Evolutionary conservation across 2,888 invertebrate genomes (phyloP).

Genomic region (Prenolepis imparis): DNA sequence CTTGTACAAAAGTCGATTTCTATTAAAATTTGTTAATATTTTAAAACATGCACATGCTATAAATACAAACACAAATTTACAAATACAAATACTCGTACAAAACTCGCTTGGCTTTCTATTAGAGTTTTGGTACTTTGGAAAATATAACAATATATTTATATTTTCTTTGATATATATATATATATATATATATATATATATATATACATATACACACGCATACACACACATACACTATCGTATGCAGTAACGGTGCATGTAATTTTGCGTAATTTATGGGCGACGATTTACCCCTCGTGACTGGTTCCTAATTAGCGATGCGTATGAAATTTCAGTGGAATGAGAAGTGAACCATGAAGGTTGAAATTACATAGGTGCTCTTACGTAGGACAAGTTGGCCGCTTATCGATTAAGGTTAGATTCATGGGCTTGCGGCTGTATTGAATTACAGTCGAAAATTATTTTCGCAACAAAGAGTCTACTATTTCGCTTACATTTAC

Average conservation of each 20-base stretch:
- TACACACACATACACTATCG: background rate
- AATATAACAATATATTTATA: background rate
- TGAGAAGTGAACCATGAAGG: slow-evolving; percentile 63
- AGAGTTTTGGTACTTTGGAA: background rate
- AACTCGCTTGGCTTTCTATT: background rate
- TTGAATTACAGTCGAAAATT: slow-evolving; percentile 60
- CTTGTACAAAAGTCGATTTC: background rate
- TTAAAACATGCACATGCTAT: no score
- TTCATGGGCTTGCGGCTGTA: slow-evolving; percentile 58
- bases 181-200: background rate
- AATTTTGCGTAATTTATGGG: slow-evolving; percentile 43
- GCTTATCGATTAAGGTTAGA: slow-evolving; percentile 75
- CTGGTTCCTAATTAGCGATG: slow-evolving; percentile 72
- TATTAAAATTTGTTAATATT: no score
- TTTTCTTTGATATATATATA: background rate
- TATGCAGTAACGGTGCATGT: background rate
- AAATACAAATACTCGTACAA: no score
- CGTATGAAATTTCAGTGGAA: slow-evolving; percentile 77
- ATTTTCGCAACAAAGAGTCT: slow-evolving; percentile 35
- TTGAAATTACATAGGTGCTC: slow-evolving; percentile 79
- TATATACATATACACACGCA: no score
- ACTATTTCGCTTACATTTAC: background rate
- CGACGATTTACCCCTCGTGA: slow-evolving; percentile 50
- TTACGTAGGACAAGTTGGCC: slow-evolving; percentile 59
- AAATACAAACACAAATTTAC: no score